Percentiles rank a stretch among this genome's conserved stretches.
These are phyloP conservation scores for Pammene fasciana DNA, from an alignment of 2,888 invertebrate species.

Conservation along the genomic window DNA sequence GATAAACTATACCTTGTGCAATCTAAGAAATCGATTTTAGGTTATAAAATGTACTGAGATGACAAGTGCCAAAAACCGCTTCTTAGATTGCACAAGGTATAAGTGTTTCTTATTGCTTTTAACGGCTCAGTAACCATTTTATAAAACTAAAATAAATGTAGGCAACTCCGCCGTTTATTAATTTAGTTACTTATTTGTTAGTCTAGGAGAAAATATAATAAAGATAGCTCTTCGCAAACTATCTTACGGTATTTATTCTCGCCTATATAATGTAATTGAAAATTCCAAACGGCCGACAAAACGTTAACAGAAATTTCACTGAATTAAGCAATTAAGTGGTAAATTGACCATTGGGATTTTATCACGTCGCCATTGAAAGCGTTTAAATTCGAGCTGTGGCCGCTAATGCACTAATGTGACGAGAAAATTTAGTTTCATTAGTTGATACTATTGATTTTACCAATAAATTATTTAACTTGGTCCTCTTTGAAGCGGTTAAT, in stretches of 20 bases:
- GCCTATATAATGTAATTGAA: conserved; percentile 10
- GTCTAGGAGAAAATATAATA: no score
- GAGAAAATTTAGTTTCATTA: conserved; percentile 14
- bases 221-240: not conserved
- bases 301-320: conserved; percentile 25
- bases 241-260: no score
- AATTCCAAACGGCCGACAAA: conserved; percentile 7
- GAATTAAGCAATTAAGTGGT: conserved; percentile 34
- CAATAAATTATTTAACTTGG: not conserved
- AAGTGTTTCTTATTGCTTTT: not conserved
- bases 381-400: conserved; percentile 13
- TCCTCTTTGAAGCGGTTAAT: not conserved
- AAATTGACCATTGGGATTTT: conserved; percentile 28
- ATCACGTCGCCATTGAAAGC: conserved; percentile 21
- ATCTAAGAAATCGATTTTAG: no score
- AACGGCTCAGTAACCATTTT: not conserved
- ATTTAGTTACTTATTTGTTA: no score
- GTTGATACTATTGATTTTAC: not conserved
- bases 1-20: no score
- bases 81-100: no score
- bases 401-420: conserved; percentile 20
- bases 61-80: no score
- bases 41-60: no score
- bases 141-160: no score
- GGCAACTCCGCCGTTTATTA: no score